Conservation (phyloP, 2,113 vertebrate genomes). For the Platichthys flesus region DNA sequence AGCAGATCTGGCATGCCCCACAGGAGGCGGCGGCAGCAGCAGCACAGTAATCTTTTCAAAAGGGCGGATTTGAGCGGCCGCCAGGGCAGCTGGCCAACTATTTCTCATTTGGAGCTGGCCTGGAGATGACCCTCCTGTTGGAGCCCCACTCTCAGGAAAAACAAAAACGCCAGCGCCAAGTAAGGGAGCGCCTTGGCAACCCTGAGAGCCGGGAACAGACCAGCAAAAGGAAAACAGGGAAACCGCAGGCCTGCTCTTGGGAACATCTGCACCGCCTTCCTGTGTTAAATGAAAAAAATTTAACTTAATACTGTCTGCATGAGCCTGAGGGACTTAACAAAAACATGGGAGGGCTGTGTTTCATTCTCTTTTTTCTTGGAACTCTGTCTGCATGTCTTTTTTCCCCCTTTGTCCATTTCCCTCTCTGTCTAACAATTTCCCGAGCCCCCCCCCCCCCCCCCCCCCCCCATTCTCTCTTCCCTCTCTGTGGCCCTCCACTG, state of each 20-base stretch:
- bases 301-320: conserved; percentile 77
- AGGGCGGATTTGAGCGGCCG: conserved; percentile 82
- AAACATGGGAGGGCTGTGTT: conserved; percentile 76
- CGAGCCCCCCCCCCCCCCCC: conserved; percentile 47
- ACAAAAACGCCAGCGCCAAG: conserved; percentile 75
- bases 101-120: conserved; percentile 85
- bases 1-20: conserved; percentile 80
- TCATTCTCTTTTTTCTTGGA: conserved; percentile 68
- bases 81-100: conserved; percentile 81
- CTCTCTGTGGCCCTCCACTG: conserved; percentile 50
- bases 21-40: conserved; percentile 79
- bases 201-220: conserved; percentile 70
- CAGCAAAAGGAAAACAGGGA: conserved; percentile 76
- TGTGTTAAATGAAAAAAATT: conserved; percentile 70
- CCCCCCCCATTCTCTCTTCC: conserved; percentile 35
- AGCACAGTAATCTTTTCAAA: conserved; percentile 85
- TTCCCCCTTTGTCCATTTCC: conserved; percentile 70
- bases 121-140: conserved; percentile 83
- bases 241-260: conserved; percentile 75
- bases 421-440: conserved; percentile 76
- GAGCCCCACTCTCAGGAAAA: conserved; percentile 79
- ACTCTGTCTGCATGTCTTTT: conserved; percentile 74
- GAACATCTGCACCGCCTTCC: conserved; percentile 82
- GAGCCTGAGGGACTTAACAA: conserved; percentile 68
- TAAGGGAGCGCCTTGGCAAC: conserved; percentile 79